Conservation (phyloP, 2,797 vertebrate species). For the Arrhamphus sclerolepis region DNA sequence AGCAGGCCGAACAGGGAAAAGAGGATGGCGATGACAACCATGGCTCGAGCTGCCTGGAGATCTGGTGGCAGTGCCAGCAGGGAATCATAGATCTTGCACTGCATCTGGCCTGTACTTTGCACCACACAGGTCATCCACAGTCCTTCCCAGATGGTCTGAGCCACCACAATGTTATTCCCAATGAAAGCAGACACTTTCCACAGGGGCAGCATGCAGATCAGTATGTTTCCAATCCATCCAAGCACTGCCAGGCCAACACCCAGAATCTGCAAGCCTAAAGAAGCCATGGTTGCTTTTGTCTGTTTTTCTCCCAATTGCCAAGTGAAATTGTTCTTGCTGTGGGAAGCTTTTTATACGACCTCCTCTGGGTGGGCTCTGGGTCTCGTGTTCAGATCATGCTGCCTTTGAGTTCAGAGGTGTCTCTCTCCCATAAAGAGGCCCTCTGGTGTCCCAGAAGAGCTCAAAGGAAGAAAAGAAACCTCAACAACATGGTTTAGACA, state of each 20-base stretch:
- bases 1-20: slow-evolving; percentile 77
- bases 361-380: slow-evolving; percentile 68
- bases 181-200: slow-evolving; percentile 82
- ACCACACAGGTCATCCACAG: slow-evolving; percentile 82
- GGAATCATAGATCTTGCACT: slow-evolving; percentile 80
- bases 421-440: slow-evolving; percentile 45
- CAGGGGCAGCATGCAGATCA: slow-evolving; percentile 77
- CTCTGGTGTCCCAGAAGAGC: slow-evolving; percentile 16
- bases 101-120: slow-evolving; percentile 81
- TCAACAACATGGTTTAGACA: slow-evolving; percentile 7
- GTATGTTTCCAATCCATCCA: slow-evolving; percentile 77
- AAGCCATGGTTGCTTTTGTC: slow-evolving; percentile 60
- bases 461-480: slow-evolving; percentile 27
- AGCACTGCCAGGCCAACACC: slow-evolving; percentile 72
- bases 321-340: slow-evolving; percentile 17
- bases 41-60: slow-evolving; percentile 77
- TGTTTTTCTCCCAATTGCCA: slow-evolving; percentile 1
- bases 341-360: slow-evolving; percentile 55
- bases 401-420: slow-evolving; percentile 43
- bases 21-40: slow-evolving; percentile 78
- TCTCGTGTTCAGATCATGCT: slow-evolving; percentile 47
- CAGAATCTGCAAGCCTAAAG: slow-evolving; percentile 77
- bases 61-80: slow-evolving; percentile 75
- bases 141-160: slow-evolving; percentile 80
- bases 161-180: slow-evolving; percentile 81